Evolutionary conservation across 2,888 invertebrate species (phyloP), one percentile per base, ranked within the genome.

Genomic region (Ctena decussata): DNA sequence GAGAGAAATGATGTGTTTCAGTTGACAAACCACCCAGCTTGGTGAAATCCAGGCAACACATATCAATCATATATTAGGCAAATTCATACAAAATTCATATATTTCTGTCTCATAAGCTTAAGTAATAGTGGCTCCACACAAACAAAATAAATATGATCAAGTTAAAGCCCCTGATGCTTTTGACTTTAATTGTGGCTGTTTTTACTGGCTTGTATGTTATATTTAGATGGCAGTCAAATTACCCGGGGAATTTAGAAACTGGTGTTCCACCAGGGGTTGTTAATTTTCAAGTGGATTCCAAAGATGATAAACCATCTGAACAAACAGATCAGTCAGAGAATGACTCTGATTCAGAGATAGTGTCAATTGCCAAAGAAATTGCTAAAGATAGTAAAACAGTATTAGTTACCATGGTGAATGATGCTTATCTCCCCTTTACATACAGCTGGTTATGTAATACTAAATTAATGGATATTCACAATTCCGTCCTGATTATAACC

Each of bases 381-480:
- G 82, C 84, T 75, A 27, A 53, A 15, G 41, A 80, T 27, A 77
- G 84, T 18, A 39, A 73, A 70, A 85, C 90, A 32, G 89, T 93
- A 11, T 71, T 93, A 0, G 86, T 93, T 32, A 90, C 91, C n/a
- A 84, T 92, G 76, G 88, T 93, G 6, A 92, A 91, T 76, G 88
- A 91, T 84, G 91, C 91, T n/a, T 93, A 89, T 71, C 77, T 92
- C 24, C 84, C 90, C 0, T 91, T 93, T 41, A 90, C 91, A 30
- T 87, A 90, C 53, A 92, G 91, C 77, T 91, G 92, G 91, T 74
- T 91, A 12, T 93, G 93, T 81, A 93, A 93, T 77, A 92, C 92
- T 0, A 90, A 87, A 57, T 69, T 87, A 27, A 91, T 93, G 91
- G 78, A 81, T 30, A 87, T 92, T 46, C 91, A 92, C 84, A 79